Evolutionary conservation across 2,113 vertebrate genomes (phyloP).

Genomic region (Odontesthes bonariensis): DNA sequence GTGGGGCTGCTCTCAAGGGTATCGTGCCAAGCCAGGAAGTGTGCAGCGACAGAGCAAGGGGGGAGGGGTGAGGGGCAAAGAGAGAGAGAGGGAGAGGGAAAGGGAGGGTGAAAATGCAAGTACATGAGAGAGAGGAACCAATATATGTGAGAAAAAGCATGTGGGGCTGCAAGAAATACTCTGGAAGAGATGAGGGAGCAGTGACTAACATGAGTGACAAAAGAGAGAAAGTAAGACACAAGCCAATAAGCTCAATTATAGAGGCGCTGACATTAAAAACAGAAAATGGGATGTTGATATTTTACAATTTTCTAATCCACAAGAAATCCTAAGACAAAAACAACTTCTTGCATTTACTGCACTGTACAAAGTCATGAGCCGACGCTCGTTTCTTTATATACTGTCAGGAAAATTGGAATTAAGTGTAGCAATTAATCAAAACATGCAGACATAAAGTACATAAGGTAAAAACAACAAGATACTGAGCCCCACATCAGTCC

Average conservation of each 20-base stretch:
- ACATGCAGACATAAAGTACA: not conserved
- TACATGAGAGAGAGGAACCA: conserved; percentile 26
- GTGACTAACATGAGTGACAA: conserved; percentile 67
- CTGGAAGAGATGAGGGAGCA: conserved; percentile 39
- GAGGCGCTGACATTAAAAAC: not conserved
- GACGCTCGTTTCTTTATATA: not conserved
- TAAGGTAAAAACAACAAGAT: not conserved
- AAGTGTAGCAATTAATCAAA: not conserved
- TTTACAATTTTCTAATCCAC: not conserved
- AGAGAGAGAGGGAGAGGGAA: conserved; percentile 1
- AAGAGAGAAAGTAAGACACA: not conserved
- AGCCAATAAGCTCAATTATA: not conserved
- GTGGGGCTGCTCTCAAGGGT: conserved; percentile 80
- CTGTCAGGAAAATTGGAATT: too few species aligned
- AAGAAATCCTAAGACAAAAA: not conserved
- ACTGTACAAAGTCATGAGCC: too few species aligned
- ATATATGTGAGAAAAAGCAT: conserved; percentile 31
- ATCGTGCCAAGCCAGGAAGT: conserved; percentile 79
- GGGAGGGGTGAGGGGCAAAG: conserved; percentile 8
- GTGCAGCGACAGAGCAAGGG: conserved; percentile 52
- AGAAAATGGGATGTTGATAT: not conserved
- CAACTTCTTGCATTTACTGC: not conserved
- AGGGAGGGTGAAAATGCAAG: not conserved
- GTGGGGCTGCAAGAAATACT: conserved; percentile 20
- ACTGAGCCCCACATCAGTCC: too few species aligned